phyloP scores from a whole-genome alignment of 1,140 invertebrate species.

The Bombus sibiricus region DNA sequence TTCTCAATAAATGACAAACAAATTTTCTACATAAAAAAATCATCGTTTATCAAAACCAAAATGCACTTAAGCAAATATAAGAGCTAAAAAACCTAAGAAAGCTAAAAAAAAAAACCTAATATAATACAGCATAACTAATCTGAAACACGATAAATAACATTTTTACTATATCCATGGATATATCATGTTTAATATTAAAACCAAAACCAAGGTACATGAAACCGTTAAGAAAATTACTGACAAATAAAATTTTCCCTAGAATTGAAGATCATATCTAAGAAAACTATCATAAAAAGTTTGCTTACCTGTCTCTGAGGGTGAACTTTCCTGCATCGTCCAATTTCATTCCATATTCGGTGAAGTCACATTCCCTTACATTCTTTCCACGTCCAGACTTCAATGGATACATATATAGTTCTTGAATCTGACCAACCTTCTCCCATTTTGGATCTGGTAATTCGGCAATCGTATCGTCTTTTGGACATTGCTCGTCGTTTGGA shows the following conservation, averaged over 20 bases:
- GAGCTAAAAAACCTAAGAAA: too few species aligned
- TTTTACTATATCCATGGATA: background rate
- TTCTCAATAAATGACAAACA: background rate
- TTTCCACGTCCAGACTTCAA: slow-evolving; percentile 77
- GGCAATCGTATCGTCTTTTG: background rate
- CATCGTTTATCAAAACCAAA: background rate
- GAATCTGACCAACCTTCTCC: slow-evolving; percentile 72
- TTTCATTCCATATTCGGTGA: slow-evolving; percentile 74
- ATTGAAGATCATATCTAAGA: background rate
- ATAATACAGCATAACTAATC: background rate
- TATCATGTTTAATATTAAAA: background rate
- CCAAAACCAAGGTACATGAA: background rate
- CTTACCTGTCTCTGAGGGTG: slow-evolving; percentile 74
- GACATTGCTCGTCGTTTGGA: background rate
- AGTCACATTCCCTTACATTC: slow-evolving; percentile 67
- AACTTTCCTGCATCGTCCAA: slow-evolving; percentile 49
- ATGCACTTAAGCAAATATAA: background rate
- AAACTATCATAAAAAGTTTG: background rate
- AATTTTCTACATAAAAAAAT: background rate
- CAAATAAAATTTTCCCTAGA: background rate
- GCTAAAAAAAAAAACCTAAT: background rate
- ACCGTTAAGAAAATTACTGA: too few species aligned
- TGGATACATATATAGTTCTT: slow-evolving; percentile 76
- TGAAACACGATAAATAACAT: background rate
- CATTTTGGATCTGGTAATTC: slow-evolving; percentile 65